These are phyloP conservation scores for Sebastes vulpes DNA, from an alignment of 2,797 vertebrate genomes.

Conservation along the genomic window DNA sequence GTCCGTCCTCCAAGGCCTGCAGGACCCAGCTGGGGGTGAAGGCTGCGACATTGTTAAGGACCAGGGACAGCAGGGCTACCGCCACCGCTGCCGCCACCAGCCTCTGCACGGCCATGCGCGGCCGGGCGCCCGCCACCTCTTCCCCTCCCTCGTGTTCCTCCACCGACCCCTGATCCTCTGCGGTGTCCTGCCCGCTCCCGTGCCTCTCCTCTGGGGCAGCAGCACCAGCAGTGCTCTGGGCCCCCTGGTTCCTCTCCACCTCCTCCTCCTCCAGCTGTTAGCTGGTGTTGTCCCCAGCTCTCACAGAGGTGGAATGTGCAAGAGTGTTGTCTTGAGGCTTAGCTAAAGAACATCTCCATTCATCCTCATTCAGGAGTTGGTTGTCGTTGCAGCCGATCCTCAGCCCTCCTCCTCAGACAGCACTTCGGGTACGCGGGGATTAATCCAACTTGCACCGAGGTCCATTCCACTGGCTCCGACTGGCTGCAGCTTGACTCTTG, in stretches of 20 bases:
- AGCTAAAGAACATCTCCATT: slow-evolving; percentile 98
- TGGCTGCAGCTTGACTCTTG: slow-evolving; percentile 74
- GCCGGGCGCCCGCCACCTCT: slow-evolving; percentile 66
- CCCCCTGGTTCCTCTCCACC: slow-evolving; percentile 75
- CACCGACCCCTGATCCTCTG: slow-evolving; percentile 41
- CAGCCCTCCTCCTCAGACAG: slow-evolving; percentile 95
- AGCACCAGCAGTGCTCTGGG: slow-evolving; percentile 83
- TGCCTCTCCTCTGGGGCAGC: slow-evolving; percentile 77
- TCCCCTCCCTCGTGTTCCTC: slow-evolving; percentile 56
- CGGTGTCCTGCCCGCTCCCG: slow-evolving; percentile 38
- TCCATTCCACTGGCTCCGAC: slow-evolving; percentile 88
- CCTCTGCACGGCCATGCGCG: slow-evolving; percentile 93
- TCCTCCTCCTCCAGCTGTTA: slow-evolving; percentile 63
- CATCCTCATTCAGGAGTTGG: slow-evolving; percentile 89
- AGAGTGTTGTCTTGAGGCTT: slow-evolving; percentile 64
- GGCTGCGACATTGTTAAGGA: slow-evolving; percentile 95
- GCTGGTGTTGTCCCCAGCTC: slow-evolving; percentile 45
- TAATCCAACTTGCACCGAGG: slow-evolving; percentile 78
- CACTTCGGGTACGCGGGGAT: slow-evolving; percentile 81
- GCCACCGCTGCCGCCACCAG: slow-evolving; percentile 93
- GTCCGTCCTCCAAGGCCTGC: slow-evolving; percentile 93
- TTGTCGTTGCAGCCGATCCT: slow-evolving; percentile 58
- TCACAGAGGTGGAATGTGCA: slow-evolving; percentile 41
- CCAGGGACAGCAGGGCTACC: slow-evolving; percentile 94
- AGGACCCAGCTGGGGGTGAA: slow-evolving; percentile 97